These are phyloP conservation scores for Athalia circularis DNA, from an alignment of 2,888 invertebrate genomes.

Conservation along the genomic window DNA sequence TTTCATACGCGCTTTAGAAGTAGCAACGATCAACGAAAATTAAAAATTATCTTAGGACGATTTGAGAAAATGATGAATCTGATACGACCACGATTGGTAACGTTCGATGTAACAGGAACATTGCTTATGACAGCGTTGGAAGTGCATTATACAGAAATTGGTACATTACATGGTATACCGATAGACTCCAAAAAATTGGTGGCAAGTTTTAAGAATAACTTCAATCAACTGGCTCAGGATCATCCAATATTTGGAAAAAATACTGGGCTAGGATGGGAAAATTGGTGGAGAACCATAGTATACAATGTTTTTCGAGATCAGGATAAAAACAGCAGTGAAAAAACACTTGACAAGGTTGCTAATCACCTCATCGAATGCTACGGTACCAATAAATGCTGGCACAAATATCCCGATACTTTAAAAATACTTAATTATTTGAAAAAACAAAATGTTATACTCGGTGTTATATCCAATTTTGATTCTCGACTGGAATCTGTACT, in stretches of 20 bases:
- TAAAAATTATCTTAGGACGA: background rate
- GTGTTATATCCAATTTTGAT: constrained; percentile 93
- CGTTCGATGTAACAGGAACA: constrained; percentile 93
- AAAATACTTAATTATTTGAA: constrained; percentile 80
- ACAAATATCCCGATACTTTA: constrained; percentile 79
- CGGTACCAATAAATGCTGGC: constrained; percentile 85
- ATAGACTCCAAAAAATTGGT: constrained; percentile 78
- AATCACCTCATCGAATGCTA: constrained; percentile 82
- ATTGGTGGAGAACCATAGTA: constrained; percentile 89
- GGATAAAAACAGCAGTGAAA: constrained; percentile 65
- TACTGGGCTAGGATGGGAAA: constrained; percentile 82
- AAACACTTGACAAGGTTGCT: constrained; percentile 72
- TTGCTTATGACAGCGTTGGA: constrained; percentile 76
- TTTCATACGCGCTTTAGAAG: too few species aligned
- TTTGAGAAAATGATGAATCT: constrained; percentile 70
- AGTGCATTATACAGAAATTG: constrained; percentile 83
- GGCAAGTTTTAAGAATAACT: constrained; percentile 80
- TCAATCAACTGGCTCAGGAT: constrained; percentile 79
- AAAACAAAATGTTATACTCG: constrained; percentile 76
- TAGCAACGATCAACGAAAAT: background rate
- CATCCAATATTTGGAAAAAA: constrained; percentile 89
- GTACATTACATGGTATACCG: constrained; percentile 81
- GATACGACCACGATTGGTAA: constrained; percentile 80
- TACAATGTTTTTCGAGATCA: constrained; percentile 79
- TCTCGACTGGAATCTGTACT: constrained; percentile 85